Evolutionary conservation across 2,113 vertebrate genomes (phyloP).

Genomic region (Leucopsar rothschildi): DNA sequence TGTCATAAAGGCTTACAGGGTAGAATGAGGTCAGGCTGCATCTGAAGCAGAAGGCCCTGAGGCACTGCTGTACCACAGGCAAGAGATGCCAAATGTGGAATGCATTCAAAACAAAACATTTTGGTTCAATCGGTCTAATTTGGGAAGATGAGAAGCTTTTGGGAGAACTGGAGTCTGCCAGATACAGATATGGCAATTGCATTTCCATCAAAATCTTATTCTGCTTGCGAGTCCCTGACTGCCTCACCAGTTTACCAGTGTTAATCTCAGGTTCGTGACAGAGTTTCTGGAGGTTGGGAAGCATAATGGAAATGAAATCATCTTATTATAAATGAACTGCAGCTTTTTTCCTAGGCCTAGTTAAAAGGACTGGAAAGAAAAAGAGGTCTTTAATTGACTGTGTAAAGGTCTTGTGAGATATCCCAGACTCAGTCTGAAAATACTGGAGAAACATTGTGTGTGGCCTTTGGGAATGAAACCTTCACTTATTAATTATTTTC

Average conservation of each 20-base stretch:
- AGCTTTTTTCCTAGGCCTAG: background rate
- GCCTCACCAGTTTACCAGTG: background rate
- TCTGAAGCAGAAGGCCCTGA: conserved; percentile 8
- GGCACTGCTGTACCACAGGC: background rate
- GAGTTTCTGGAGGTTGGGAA: background rate
- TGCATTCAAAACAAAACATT: background rate
- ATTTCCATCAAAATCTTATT: background rate
- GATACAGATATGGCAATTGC: background rate
- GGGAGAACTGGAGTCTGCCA: background rate
- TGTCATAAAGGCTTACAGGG: background rate
- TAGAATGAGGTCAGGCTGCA: background rate
- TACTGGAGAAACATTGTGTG: background rate
- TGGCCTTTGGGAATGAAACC: background rate
- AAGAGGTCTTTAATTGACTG: background rate
- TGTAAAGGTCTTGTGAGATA: background rate
- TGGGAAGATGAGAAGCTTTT: background rate
- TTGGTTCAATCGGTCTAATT: background rate
- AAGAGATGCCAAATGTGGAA: background rate
- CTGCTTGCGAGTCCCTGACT: background rate
- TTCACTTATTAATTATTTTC: conserved; percentile 43
- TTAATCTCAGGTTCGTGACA: background rate
- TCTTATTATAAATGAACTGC: background rate
- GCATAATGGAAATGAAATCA: background rate
- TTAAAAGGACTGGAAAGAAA: background rate
- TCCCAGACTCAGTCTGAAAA: background rate